Evolutionary conservation across 1,140 invertebrate genomes (phyloP), one percentile per base, ranked within the genome.

Genomic region (Teleopsis dalmanni): DNA sequence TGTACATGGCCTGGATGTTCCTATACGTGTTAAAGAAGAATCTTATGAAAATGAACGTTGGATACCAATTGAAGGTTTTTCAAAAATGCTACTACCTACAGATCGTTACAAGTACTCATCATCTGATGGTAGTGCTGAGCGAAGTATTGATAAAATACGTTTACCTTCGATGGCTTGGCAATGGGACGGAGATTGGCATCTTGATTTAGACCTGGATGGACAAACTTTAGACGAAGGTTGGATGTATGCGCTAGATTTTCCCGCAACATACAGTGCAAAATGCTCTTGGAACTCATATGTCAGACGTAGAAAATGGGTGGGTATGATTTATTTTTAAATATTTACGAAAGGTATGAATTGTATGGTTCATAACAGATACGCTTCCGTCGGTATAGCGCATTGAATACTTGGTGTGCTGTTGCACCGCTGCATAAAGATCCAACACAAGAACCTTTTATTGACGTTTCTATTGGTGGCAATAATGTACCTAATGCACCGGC

Each of bases 201-300:
- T 94, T 43, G 91, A 95, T 69, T 78, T 88, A 11, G 88, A 85
- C 22, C 75, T 95, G 37, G 83, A 93, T 72, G 91, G 90, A 4
- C 83, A 92, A 60, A 85, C 85, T 3, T 73, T 94, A 40, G 85
- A 87, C 68, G 83, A 88, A 71, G 91, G 91, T 31, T 95, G 91
- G 92, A 93, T 86, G 25, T 96, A 95, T 76, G 89, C 91, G 21
- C 76, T 93, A 37, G 91, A 95, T 74, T 95, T 95, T 73, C 90
- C 88, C 40, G 80, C 85, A 18, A 82, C 81, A n/a, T 96, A 86
- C 74, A 78, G 81, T 27, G 75, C 83, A 2, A 81, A 84, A 49
- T 92, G 91, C 60, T 82, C 86, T 47, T 95, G 90, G 89, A 90
- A 88, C 57, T 93, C 90, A 11, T 91, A 85, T 75, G 91, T 95